phyloP scores from a whole-genome alignment of 1,140 invertebrate species.

The Elysia chlorotica region DNA sequence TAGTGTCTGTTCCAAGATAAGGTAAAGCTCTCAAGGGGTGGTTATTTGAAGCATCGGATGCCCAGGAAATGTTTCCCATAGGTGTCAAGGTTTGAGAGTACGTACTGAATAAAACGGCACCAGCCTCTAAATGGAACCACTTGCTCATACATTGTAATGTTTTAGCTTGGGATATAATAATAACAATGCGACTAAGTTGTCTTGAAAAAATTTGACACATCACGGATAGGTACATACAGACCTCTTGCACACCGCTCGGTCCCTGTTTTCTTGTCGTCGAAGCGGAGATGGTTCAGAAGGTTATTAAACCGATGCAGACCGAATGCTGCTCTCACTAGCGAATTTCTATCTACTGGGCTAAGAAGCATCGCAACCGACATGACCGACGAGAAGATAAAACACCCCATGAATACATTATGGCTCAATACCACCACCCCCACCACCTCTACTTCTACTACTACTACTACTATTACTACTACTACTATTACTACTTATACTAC shows the following conservation, averaged over 20 bases:
- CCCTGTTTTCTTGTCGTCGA: constrained; percentile 38
- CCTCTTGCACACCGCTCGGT: constrained; percentile 25
- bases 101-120: constrained; percentile 52
- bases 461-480: no score
- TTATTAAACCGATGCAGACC: not conserved
- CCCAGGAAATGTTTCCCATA: constrained; percentile 59
- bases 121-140: constrained; percentile 38
- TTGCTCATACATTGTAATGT: constrained; percentile 50
- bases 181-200: constrained; percentile 14
- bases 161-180: constrained; percentile 27
- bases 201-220: constrained; percentile 31
- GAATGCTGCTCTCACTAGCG: constrained; percentile 3
- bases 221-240: constrained; percentile 23
- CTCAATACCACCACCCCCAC: no score
- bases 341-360: not conserved
- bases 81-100: constrained; percentile 63
- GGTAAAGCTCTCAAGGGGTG: constrained; percentile 22
- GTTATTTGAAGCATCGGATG: constrained; percentile 19
- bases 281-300: constrained; percentile 28
- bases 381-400: no score
- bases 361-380: not conserved
- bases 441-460: no score
- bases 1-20: constrained; percentile 20
- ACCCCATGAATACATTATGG: no score
- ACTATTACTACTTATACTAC: no score